These are phyloP conservation scores for Drosophila pachea DNA, from an alignment of 1,140 invertebrate genomes.

Conservation along the genomic window DNA sequence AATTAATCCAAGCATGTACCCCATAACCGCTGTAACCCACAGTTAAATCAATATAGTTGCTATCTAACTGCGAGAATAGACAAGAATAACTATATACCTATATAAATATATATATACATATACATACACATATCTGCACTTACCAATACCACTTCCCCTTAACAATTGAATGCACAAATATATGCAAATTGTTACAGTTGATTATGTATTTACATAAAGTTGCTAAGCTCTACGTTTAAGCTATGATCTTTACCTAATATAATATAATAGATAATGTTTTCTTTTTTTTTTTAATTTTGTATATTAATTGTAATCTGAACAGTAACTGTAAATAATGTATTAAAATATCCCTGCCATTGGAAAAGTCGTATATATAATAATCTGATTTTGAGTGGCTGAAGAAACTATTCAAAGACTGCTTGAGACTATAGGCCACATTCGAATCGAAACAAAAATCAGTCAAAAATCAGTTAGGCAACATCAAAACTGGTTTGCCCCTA, in stretches of 20 bases:
- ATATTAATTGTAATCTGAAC: too few relatives aligned
- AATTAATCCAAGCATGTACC: conserved; percentile 35
- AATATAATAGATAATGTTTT: too few relatives aligned
- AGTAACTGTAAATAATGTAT: background rate
- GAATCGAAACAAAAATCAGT: background rate
- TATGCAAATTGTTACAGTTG: too few relatives aligned
- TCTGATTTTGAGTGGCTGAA: background rate
- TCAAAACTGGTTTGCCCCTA: too few relatives aligned
- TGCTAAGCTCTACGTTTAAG: too few relatives aligned
- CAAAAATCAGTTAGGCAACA: too few relatives aligned
- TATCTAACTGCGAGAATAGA: background rate
- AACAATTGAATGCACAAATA: too few relatives aligned
- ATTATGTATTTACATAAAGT: too few relatives aligned
- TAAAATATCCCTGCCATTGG: background rate
- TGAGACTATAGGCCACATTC: too few relatives aligned
- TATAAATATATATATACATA: background rate
- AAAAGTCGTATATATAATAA: background rate
- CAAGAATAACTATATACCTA: conserved; percentile 2
- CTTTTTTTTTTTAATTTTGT: too few relatives aligned
- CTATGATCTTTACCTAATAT: too few relatives aligned
- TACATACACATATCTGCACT: background rate
- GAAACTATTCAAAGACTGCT: too few relatives aligned
- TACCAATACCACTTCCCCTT: background rate
- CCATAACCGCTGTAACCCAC: background rate
- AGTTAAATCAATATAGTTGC: conserved; percentile 12